Evolutionary conservation across 37 sponge, comb jelly and placozoan genomes (phyloP), one percentile per base, ranked within the genome.

Genomic region (Petrosia ficiformis): DNA sequence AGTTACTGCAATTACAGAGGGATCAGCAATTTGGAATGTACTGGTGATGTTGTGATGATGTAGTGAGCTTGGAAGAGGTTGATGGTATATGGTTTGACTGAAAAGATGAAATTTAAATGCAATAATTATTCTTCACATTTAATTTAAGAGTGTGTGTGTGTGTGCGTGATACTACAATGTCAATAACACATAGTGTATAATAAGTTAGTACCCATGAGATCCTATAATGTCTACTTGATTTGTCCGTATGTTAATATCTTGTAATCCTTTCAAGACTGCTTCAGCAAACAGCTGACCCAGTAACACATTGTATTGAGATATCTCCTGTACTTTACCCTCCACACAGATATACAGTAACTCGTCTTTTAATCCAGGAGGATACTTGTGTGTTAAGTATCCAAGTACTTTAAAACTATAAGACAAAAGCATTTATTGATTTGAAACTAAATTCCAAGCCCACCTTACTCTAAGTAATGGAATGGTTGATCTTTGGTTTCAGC

Each of bases 11-110:
- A 89, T 89, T 26, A 71, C 39, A 57, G 81, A 80, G 11, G 90
- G 81, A 36, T 89, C 90, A 24, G 77, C 90, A 39, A 89, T 75
- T 67, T 89, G 90, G 10, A 89, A 40, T 19, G 90, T 80, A 67
- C 81, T 64, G 30, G 75, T 39, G 44, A 89, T 44, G 1, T 14
- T 60, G 48, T 69, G 75, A 35, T 85, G 85, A 71, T 76, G 57
- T n/a, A 84, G 71, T 16, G 28, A 11, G 28, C 1, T 25, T 8
- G 77, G 76, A 0, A 29, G 16, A 25, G 90, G 90, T 21, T 72
- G 32, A 61, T 89, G 90, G 38, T 69, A 74, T 19, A 89, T 59
- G 3, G 90, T 89, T 37, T 89, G 90, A 30, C 89, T 88, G 74
- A 8, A 56, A 24, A 52, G 10, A 66, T 19, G 3, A 24, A 31